Evolutionary conservation across 2,797 vertebrate species (phyloP).

Genomic region (Chanos chanos): DNA sequence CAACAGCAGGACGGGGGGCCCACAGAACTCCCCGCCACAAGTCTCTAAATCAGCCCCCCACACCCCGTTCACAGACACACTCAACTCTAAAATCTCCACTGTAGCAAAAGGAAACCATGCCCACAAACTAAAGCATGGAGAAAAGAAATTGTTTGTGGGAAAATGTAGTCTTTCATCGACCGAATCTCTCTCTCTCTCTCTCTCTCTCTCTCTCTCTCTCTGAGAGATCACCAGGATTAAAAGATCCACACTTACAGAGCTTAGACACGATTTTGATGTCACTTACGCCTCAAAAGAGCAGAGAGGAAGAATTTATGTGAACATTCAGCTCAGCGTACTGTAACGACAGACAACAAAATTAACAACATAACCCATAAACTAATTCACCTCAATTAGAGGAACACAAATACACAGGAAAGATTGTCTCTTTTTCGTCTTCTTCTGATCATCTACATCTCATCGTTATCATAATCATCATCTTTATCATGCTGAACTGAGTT

Average conservation of each 20-base stretch:
- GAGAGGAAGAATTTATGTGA: too few species aligned
- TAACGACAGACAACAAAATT: too few species aligned
- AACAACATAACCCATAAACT: background rate
- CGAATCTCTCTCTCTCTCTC: slow-evolving; percentile 22
- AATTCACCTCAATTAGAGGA: slow-evolving; percentile 5
- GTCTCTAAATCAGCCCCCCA: background rate
- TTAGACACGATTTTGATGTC: slow-evolving; percentile 16
- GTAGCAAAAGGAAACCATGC: too few species aligned
- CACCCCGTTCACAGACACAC: background rate
- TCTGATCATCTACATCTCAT: slow-evolving; percentile 10
- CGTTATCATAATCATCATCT: slow-evolving; percentile 2
- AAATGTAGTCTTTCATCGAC: slow-evolving; percentile 3
- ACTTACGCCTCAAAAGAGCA: background rate
- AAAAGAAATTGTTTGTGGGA: too few species aligned
- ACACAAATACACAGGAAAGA: slow-evolving; percentile 10
- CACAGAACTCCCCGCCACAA: background rate
- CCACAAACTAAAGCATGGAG: too few species aligned
- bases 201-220: background rate
- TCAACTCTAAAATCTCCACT: background rate
- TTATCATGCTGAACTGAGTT: too few species aligned
- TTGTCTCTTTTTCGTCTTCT: too few species aligned
- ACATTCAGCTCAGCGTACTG: background rate
- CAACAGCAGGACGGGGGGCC: background rate
- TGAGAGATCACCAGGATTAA: slow-evolving; percentile 1
- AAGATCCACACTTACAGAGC: background rate